These are phyloP conservation scores for Apogon talboti DNA, from an alignment of 2,797 vertebrate species.

Conservation along the genomic window DNA sequence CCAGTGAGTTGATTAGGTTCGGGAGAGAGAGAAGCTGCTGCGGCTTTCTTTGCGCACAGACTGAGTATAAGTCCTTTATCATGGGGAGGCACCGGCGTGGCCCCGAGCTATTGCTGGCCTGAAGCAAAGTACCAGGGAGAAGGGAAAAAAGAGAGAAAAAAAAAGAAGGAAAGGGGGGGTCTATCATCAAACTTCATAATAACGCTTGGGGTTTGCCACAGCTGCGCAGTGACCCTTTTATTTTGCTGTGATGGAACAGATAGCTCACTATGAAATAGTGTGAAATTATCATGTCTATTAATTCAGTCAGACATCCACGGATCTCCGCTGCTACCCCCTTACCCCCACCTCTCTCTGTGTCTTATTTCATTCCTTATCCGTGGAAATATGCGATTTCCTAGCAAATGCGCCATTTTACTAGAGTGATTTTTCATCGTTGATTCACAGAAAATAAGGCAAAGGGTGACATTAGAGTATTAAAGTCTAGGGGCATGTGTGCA, in stretches of 20 bases:
- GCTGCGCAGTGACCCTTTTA: constrained; percentile 97
- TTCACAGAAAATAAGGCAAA: constrained; percentile 73
- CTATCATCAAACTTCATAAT: constrained; percentile 96
- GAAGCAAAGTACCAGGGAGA: constrained; percentile 87
- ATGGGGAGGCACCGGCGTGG: constrained; percentile 93
- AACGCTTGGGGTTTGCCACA: constrained; percentile 91
- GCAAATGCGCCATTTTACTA: constrained; percentile 81
- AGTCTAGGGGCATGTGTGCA: constrained; percentile 18
- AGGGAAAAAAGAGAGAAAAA: constrained; percentile 74
- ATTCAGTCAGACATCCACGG: constrained; percentile 92
- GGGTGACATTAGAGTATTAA: constrained; percentile 32
- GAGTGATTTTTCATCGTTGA: constrained; percentile 75
- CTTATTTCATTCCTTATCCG: constrained; percentile 79
- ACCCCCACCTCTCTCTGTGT: constrained; percentile 39
- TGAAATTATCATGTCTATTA: constrained; percentile 99
- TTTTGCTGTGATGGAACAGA: constrained; percentile 91
- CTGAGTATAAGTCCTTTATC: constrained; percentile 97
- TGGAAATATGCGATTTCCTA: constrained; percentile 88
- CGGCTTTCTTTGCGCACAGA: constrained; percentile 79
- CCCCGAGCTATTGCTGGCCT: constrained; percentile 92
- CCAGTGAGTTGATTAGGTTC: constrained; percentile 90
- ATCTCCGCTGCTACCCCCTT: constrained; percentile 72
- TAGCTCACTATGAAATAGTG: constrained; percentile 93
- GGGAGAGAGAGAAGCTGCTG: constrained; percentile 85
- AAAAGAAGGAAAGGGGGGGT: constrained; percentile 63